Evolutionary conservation across 2,888 invertebrate species (phyloP).

Genomic region (Agonopterix heracliana): DNA sequence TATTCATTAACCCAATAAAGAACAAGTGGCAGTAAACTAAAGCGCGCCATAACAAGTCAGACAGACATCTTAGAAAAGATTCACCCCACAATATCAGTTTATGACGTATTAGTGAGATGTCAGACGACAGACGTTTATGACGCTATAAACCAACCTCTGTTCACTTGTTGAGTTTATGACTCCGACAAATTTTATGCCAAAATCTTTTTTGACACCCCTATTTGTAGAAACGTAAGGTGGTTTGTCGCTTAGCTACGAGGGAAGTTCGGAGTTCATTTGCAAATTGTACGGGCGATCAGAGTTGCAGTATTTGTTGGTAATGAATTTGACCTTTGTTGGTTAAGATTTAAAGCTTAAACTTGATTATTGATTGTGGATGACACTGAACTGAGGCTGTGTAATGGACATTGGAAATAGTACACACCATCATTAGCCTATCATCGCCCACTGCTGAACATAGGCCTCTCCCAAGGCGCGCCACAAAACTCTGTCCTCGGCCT

Average conservation of each 20-base stretch:
- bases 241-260: constrained; percentile 2
- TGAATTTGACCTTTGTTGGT: too few relatives aligned
- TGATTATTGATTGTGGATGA: too few relatives aligned
- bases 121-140: constrained; percentile 49
- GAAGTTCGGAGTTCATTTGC: constrained; percentile 15
- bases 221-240: neutral
- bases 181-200: constrained; percentile 29
- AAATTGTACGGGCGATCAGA: neutral
- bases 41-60: neutral
- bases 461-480: too few relatives aligned
- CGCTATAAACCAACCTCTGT: constrained; percentile 48
- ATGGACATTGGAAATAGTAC: too few relatives aligned
- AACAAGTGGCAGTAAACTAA: neutral
- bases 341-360: too few relatives aligned
- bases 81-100: constrained; percentile 28
- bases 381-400: too few relatives aligned
- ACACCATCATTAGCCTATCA: too few relatives aligned
- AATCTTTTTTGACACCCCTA: constrained; percentile 4
- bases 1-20: constrained; percentile 11
- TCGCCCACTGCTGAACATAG: too few relatives aligned
- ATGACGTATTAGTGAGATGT: constrained; percentile 58
- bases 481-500: too few relatives aligned
- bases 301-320: too few relatives aligned
- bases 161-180: constrained; percentile 56
- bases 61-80: constrained; percentile 16